Base-by-base conservation (phyloP, 2,113 vertebrate genomes). In the Acrocephalus kingi region DNA sequence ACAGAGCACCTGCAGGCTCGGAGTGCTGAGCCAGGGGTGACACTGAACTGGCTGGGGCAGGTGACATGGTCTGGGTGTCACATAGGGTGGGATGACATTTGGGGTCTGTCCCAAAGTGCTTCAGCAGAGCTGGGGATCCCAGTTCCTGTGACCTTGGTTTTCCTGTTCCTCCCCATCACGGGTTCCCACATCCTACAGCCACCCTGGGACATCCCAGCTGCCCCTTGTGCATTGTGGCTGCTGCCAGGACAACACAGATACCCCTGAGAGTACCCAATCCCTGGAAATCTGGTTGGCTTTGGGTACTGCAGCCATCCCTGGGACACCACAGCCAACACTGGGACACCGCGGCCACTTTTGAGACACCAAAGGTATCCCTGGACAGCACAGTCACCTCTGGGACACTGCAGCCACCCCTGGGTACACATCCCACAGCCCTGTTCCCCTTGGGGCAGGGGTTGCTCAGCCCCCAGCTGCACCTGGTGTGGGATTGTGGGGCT, bases 61-160 rank as follows among this genome's bases (percentile, higher is more conserved):
- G 43, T 61, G 39, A 37, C 49, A 18, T 0, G 3, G 43, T 7
- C 14, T 0, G 0, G 58, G 52, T 76, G 59, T 7, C 59, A 20
- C 4, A 2, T 0, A 5, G 15, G 41, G 24, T 25, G 12, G 19
- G 49, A 16, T 69, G 49, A 16, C 16, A 13, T 43, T n/a, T 0
- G 0, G 28, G 28, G 48, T 6, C 69, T 23, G 15, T 71, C 83
- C 59, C 66, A 68, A 10, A 41, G 11, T 6, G 8, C 28, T n/a
- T 1, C 15, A 61, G 55, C 8, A 51, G 55, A 12, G 55, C 67
- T 20, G 11, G 49, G 11, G 7, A 9, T 8, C 51, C n/a, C 0
- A 0, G 18, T 20, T 83, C 46, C 46, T 45, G 31, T 35, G 37
- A 35, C 46, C 20, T 5, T 43, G 12, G 16, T 10, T 35, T 43